Evolutionary conservation across 1,140 invertebrate species (phyloP).

Genomic region (Sarcophaga peregrina): DNA sequence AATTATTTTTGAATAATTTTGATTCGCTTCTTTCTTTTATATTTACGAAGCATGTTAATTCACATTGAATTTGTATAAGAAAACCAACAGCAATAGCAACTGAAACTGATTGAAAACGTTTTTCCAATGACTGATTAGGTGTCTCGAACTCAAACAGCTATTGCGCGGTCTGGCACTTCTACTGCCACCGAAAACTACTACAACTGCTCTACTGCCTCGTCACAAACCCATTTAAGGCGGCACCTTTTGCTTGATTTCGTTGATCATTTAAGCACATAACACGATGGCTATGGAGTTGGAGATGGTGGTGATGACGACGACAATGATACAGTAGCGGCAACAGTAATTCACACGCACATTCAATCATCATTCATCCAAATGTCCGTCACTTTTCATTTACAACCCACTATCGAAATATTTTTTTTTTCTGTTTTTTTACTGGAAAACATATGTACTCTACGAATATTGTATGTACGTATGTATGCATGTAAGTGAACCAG

Average conservation of each 20-base stretch:
- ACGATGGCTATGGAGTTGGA: no score
- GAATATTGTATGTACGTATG: not conserved
- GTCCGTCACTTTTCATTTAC: not conserved
- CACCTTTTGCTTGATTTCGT: conserved; percentile 33
- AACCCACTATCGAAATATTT: conserved; percentile 16
- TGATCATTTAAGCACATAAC: not conserved
- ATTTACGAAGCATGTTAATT: not conserved
- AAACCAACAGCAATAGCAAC: not conserved
- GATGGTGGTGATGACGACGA: no score
- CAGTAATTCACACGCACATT: conserved; percentile 26
- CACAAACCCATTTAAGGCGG: conserved; percentile 4
- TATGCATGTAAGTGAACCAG: no score
- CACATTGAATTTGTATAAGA: not conserved
- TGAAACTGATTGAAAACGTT: not conserved
- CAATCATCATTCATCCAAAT: not conserved
- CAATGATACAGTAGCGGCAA: conserved; percentile 38
- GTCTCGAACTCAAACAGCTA: conserved; percentile 1
- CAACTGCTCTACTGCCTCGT: not conserved
- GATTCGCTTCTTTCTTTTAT: not conserved
- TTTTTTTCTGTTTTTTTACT: no score
- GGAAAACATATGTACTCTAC: not conserved
- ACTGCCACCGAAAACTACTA: not conserved
- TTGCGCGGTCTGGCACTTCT: not conserved
- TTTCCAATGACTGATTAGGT: conserved; percentile 34
- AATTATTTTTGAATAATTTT: not conserved